These are phyloP conservation scores for Hoplodrina ambigua DNA, from an alignment of 2,888 invertebrate species.

Conservation along the genomic window DNA sequence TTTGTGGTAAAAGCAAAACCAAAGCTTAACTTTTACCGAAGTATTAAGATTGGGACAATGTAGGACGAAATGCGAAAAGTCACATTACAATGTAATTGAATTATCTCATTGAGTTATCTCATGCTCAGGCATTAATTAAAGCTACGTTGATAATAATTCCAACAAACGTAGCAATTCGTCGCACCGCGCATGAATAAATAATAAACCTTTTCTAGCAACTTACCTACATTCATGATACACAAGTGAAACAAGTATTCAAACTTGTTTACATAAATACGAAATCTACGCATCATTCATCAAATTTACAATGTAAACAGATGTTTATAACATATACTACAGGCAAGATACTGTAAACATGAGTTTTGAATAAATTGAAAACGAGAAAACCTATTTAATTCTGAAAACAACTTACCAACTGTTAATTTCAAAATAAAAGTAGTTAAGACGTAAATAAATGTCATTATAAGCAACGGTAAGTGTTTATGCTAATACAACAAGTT, in stretches of 20 bases:
- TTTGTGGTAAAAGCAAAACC: neutral
- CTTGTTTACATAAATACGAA: conserved; percentile 49
- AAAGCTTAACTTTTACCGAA: neutral
- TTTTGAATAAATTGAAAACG: conserved; percentile 49
- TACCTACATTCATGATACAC: conserved; percentile 18
- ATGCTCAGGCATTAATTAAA: conserved; percentile 17
- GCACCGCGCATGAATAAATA: conserved; percentile 46
- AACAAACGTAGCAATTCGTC: conserved; percentile 36
- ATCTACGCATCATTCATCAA: conserved; percentile 41
- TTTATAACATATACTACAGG: conserved; percentile 35
- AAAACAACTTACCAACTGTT: conserved; percentile 1
- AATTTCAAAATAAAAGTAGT: conserved; percentile 25
- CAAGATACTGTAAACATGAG: conserved; percentile 44
- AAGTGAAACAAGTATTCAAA: conserved; percentile 41
- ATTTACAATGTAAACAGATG: conserved; percentile 55
- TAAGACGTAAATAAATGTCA: conserved; percentile 45
- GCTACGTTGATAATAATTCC: conserved; percentile 28
- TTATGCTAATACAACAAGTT: conserved; percentile 71
- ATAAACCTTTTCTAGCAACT: conserved; percentile 34
- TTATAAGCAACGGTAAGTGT: conserved; percentile 62
- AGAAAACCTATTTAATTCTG: conserved; percentile 19
- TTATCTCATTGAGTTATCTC: conserved; percentile 23
- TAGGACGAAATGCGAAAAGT: conserved; percentile 13
- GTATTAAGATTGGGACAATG: neutral
- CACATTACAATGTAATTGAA: conserved; percentile 36